A percentile compares a stretch with the other conserved stretches of the same genome.
Evolutionary conservation across 2,888 invertebrate genomes (phyloP).

Genomic region (Digitonthophagus gazella): DNA sequence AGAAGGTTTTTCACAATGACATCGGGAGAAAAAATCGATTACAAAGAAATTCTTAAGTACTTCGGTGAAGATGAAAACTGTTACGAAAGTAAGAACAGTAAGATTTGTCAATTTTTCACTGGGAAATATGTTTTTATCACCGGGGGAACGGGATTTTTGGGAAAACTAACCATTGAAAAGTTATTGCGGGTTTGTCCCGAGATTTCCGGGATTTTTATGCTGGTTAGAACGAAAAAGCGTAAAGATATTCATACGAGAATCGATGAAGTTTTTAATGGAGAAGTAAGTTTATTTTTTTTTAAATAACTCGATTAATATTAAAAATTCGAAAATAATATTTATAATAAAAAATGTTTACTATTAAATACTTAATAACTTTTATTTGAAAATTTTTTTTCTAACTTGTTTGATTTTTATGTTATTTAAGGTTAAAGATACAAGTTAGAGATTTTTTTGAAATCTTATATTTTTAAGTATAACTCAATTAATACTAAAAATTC

Average conservation of each 20-base stretch:
- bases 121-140: slow-evolving; percentile 26
- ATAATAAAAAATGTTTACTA: no score
- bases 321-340: no score
- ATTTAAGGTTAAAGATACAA: no score
- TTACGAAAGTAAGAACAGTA: slow-evolving; percentile 20
- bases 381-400: no score
- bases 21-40: neutral
- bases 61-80: slow-evolving; percentile 14
- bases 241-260: slow-evolving; percentile 34
- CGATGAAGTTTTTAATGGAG: slow-evolving; percentile 35
- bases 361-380: no score
- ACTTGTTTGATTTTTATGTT: no score
- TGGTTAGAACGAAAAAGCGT: slow-evolving; percentile 42
- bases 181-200: slow-evolving; percentile 38
- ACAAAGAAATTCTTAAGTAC: neutral
- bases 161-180: slow-evolving; percentile 43
- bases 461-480: no score
- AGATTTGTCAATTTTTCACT: slow-evolving; percentile 26
- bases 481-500: no score
- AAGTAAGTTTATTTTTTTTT: slow-evolving; percentile 30
- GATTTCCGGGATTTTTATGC: slow-evolving; percentile 39
- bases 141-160: slow-evolving; percentile 57
- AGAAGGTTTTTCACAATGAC: slow-evolving; percentile 1
- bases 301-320: no score
- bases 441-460: no score